Base-by-base conservation (phyloP, 92 coral and sea anemone species). In the Phenganax subtilis region DNA sequence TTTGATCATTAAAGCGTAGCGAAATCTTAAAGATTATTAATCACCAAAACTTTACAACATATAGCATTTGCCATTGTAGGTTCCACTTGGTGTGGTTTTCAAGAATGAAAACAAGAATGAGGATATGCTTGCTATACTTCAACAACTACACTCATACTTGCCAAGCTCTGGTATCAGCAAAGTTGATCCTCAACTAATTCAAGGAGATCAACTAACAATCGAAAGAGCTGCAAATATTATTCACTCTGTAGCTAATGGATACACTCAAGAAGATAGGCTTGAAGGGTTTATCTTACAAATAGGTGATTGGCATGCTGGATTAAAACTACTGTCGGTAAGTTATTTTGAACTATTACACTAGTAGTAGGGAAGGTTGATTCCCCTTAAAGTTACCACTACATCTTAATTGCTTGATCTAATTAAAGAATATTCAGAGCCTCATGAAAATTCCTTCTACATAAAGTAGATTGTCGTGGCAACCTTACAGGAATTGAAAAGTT, bases 191-290 rank as follows among this genome's bases (percentile, higher is more conserved):
- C 88, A 88, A 77, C 68, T 81, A 51, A 64, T 80, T 77, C 78
- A 75, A 54, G 89, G 89, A 66, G 91, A 88, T 77, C 91, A 88
- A 82, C 60, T 86, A 15, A 61, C 89, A 6, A 54, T 88, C 5
- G 89, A 88, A 75, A 83, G 89, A 68, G 91, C 91, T 55, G 91
- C 86, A 12, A 88, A 88, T 66, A 57, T 70, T 6, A 83, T 88
- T 20, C 85, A 57, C 64, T 83, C 91, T 27, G 87, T 88, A 57
- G 27, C 71, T 10, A 88, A 86, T 86, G 85, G 89, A 47, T 83
- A 82, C 80, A 88, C 85, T 8, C 20, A 85, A 54, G 89, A 88
- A 53, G 75, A 70, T 6, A 5, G 84, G 16, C 54, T 80, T 58
- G 84, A 80, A 37, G 75, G 84, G 3, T 54, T 80, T 20, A 55